phyloP scores from a whole-genome alignment of 2,797 vertebrate genomes.

The Rhincodon typus region DNA sequence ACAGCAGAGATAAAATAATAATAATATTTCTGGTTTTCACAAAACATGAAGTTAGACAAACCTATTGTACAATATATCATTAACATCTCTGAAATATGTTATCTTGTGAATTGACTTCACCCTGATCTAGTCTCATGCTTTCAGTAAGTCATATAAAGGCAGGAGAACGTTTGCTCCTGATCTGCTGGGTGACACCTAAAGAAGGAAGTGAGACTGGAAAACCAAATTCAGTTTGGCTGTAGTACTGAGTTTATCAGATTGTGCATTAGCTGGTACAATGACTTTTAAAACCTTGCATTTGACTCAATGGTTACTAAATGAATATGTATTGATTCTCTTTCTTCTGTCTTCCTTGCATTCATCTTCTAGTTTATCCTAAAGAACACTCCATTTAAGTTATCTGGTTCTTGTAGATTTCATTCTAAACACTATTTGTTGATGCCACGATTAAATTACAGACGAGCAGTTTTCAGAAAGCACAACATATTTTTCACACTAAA shows the following conservation, averaged over 20 bases:
- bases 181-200: not conserved
- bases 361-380: not conserved
- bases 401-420: not conserved
- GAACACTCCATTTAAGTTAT: not conserved
- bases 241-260: conserved; percentile 5
- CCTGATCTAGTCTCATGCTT: not conserved
- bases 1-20: not conserved
- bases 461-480: not conserved
- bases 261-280: not conserved
- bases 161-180: not conserved
- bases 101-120: not conserved
- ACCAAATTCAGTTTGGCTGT: not conserved
- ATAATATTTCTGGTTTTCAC: not conserved
- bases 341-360: not conserved
- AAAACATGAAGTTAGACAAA: too few relatives aligned
- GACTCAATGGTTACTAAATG: not conserved
- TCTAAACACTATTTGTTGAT: not conserved
- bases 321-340: not conserved
- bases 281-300: not conserved
- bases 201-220: not conserved
- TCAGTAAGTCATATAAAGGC: not conserved
- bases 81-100: not conserved
- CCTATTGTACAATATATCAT: not conserved
- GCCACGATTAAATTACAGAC: not conserved
- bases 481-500: not conserved